Conservation (phyloP, 64 coral and sea anemone genomes). For the Porites lutea region DNA sequence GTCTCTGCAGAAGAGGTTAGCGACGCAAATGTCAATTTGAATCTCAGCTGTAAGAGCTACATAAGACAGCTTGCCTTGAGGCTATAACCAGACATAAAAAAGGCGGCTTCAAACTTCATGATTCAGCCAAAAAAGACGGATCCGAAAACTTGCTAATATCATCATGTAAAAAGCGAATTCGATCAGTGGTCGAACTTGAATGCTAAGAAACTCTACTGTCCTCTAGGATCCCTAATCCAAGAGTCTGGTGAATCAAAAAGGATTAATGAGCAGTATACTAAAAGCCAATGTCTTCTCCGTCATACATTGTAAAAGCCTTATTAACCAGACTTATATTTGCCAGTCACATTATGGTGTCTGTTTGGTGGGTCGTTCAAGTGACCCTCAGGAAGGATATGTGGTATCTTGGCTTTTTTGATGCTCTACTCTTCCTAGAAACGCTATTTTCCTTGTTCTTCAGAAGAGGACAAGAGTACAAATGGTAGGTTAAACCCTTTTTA, state of each 20-base stretch:
- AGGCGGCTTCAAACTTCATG: background rate
- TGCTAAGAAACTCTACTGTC: background rate
- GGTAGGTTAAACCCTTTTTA: constrained; percentile 23
- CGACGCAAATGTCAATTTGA: background rate
- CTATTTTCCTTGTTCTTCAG: constrained; percentile 37
- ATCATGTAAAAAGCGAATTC: background rate
- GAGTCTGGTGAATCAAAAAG: background rate
- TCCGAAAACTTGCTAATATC: background rate
- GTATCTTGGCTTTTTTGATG: constrained; percentile 52
- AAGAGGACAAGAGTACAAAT: constrained; percentile 57
- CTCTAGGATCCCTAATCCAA: background rate
- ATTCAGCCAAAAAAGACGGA: background rate
- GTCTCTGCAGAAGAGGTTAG: background rate
- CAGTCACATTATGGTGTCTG: constrained; percentile 35
- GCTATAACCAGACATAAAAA: background rate
- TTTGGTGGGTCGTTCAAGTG: constrained; percentile 60
- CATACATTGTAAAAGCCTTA: constrained; percentile 49
- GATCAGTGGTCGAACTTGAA: background rate
- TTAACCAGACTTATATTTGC: constrained; percentile 51
- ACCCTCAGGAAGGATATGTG: constrained; percentile 23
- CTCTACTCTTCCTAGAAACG: constrained; percentile 39
- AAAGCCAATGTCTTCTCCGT: constrained; percentile 19
- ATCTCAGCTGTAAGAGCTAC: background rate
- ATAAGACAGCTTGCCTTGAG: background rate
- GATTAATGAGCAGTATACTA: background rate